A percentile compares a stretch with the other conserved stretches of the same genome.
Evolutionary conservation across 1,140 invertebrate species (phyloP).

Genomic region (Drosophila neocordata): DNA sequence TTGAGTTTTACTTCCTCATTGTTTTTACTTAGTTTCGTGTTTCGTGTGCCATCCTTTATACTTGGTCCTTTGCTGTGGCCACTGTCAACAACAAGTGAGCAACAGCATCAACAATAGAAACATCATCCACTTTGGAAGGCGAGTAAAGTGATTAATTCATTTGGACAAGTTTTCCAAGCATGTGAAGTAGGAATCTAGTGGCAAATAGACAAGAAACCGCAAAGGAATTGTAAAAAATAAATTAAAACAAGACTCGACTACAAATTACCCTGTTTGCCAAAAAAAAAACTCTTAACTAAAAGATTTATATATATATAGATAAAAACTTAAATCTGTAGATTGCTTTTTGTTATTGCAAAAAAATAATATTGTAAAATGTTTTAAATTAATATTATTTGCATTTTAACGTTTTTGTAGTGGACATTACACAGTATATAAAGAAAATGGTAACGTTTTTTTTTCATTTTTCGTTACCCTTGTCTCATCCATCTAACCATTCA

Average conservation of each 20-base stretch:
- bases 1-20: constrained; percentile 29
- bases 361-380: no score
- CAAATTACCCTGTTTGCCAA: neutral
- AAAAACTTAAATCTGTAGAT: no score
- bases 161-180: constrained; percentile 70
- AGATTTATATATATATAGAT: no score
- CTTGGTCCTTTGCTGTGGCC: constrained; percentile 10
- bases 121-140: constrained; percentile 65
- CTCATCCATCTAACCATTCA: neutral
- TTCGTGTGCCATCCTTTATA: constrained; percentile 8
- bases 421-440: no score
- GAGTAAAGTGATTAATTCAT: constrained; percentile 78
- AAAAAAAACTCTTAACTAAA: no score
- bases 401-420: no score
- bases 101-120: constrained; percentile 57
- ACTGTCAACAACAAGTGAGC: constrained; percentile 38
- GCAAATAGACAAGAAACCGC: constrained; percentile 18
- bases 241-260: constrained; percentile 31
- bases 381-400: no score
- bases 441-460: no score
- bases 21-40: constrained; percentile 13
- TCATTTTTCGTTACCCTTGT: no score
- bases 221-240: constrained; percentile 17
- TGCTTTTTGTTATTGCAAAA: no score
- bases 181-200: constrained; percentile 37